Base-by-base conservation (phyloP, 2,113 vertebrate genomes). In the Cichladusa arquata region DNA sequence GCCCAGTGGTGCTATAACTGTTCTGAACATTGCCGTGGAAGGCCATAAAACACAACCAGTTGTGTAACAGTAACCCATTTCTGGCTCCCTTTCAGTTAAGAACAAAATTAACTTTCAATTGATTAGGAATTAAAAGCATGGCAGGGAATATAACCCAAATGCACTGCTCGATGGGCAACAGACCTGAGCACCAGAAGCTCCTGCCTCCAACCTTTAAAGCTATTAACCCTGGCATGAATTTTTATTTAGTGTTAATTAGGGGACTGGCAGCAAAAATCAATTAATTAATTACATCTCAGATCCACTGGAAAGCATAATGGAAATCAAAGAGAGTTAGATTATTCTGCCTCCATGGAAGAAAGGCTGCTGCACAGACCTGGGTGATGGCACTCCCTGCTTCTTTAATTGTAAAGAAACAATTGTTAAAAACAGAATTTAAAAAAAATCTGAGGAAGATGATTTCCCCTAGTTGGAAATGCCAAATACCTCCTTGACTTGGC, bases 161-260 rank as follows among this genome's bases (percentile, higher is more conserved):
- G 44, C 44, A 31, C 80, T 74, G 38, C 69, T 60, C 76, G 56
- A 80, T 0, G 24, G 90, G 78, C 81, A 86, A 14, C 1, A 12
- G 81, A 78, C 67, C 87, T 50, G 85, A 93, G 65, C 71, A 81
- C 64, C 72, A 74, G 76, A 47, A 90, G 38, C 93, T 92, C 61
- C 57, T 92, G 92, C 92, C 76, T 96, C 88, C 90, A 92, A 91
- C 88, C 95, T 97, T 96, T 92, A 83, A 91, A 83, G 86, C 93
- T 95, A 92, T 97, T 97, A 95, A 96, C 96, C 90, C 79, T 83
- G 74, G 95, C 94, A 95, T 87, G 89, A 96, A 91, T 96, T 95
- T 95, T 97, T 95, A 96, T 96, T 93, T 95, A 92, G 93, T 96
- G 93, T 92, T 96, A 96, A 97, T 97, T 96, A 97, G 93, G 81